These are phyloP conservation scores for Epirrhoe alternata DNA, from an alignment of 2,888 invertebrate genomes.

Conservation along the genomic window DNA sequence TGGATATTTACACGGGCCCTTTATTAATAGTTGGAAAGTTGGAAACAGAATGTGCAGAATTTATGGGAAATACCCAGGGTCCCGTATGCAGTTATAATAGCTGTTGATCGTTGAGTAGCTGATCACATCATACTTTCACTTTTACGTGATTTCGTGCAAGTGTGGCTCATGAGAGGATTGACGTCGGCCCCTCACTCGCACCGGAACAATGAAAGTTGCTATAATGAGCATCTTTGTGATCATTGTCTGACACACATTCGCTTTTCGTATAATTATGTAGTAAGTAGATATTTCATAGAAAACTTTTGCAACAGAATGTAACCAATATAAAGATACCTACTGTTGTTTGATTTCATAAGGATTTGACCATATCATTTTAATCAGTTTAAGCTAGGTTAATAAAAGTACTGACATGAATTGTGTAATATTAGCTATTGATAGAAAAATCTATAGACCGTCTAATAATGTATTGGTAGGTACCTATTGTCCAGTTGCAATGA, in stretches of 20 bases:
- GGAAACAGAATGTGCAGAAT: slow-evolving; percentile 1
- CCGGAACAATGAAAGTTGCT: slow-evolving; percentile 77
- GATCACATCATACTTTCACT: slow-evolving; percentile 82
- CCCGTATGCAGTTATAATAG: slow-evolving; percentile 47
- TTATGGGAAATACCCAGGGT: slow-evolving; percentile 19
- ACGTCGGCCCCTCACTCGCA: slow-evolving; percentile 61
- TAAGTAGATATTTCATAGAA: neutral
- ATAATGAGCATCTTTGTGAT: slow-evolving; percentile 59
- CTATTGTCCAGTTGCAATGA: slow-evolving; percentile 40
- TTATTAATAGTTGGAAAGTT: slow-evolving; percentile 3
- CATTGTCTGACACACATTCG: slow-evolving; percentile 51
- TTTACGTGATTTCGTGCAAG: slow-evolving; percentile 77
- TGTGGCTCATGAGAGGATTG: slow-evolving; percentile 55
- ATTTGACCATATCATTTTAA: neutral
- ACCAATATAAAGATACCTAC: neutral
- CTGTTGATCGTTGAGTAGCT: slow-evolving; percentile 50
- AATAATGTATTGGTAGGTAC: slow-evolving; percentile 38
- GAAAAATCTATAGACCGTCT: slow-evolving; percentile 33
- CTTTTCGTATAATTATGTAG: slow-evolving; percentile 40
- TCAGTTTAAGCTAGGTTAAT: neutral
- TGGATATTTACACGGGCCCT: neutral
- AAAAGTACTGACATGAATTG: neutral
- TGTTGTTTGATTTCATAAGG: neutral
- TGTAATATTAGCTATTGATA: slow-evolving; percentile 25
- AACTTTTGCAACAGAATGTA: neutral